These are phyloP conservation scores for Oncorhynchus tshawytscha DNA, from an alignment of 2,113 vertebrate species.

Conservation along the genomic window DNA sequence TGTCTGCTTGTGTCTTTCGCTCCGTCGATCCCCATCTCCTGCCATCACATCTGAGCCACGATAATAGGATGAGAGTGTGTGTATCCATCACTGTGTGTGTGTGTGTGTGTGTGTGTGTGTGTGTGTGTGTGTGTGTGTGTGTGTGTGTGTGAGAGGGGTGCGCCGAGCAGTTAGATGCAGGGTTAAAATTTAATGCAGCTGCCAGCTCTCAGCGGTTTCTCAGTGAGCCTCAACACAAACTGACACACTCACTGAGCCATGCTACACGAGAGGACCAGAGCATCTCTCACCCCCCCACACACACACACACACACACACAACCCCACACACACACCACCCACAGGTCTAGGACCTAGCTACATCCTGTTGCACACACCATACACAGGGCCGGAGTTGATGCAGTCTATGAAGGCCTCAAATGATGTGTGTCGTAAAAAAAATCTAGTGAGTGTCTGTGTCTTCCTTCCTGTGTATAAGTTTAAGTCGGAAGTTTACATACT, in stretches of 20 bases:
- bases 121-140: not conserved
- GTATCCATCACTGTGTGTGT: constrained; percentile 29
- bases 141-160: constrained; percentile 34
- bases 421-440: not conserved
- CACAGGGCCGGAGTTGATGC: too few relatives aligned
- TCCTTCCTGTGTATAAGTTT: not conserved
- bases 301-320: not conserved
- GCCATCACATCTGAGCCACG: constrained; percentile 57
- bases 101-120: not conserved
- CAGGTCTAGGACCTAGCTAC: not conserved
- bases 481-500: too few relatives aligned
- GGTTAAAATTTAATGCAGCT: constrained; percentile 78
- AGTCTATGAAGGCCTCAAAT: too few relatives aligned
- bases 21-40: constrained; percentile 59
- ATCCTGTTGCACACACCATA: not conserved
- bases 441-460: not conserved
- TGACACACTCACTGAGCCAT: constrained; percentile 71
- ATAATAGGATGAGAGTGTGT: constrained; percentile 19
- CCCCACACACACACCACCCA: too few relatives aligned
- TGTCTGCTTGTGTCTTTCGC: constrained; percentile 61
- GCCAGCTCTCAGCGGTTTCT: constrained; percentile 70
- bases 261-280: constrained; percentile 51
- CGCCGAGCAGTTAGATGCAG: constrained; percentile 63
- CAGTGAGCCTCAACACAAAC: constrained; percentile 62
- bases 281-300: constrained; percentile 32